These are phyloP conservation scores for Crotalus viridis DNA, from an alignment of 2,113 vertebrate genomes.

Conservation along the genomic window DNA sequence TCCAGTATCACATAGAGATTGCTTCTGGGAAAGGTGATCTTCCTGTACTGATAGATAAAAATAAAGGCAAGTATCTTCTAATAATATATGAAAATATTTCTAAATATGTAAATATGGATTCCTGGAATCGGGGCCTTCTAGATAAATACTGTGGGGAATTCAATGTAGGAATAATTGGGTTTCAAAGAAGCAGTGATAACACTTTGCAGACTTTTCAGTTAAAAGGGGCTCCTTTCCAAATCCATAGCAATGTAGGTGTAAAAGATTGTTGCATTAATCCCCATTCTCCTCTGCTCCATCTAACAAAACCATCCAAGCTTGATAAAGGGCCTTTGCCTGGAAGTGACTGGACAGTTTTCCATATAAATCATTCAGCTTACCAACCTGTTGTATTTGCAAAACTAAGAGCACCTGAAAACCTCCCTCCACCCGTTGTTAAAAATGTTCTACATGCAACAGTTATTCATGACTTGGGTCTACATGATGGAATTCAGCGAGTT, in stretches of 20 bases:
- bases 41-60: conserved; percentile 74
- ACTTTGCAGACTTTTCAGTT: conserved; percentile 65
- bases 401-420: conserved; percentile 70
- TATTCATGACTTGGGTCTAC: conserved; percentile 76
- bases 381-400: conserved; percentile 78
- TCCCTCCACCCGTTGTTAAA: conserved; percentile 63
- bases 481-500: conserved; percentile 77
- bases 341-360: conserved; percentile 78
- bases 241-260: conserved; percentile 70
- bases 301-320: conserved; percentile 76
- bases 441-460: conserved; percentile 71
- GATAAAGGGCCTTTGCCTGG: conserved; percentile 71
- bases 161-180: conserved; percentile 76
- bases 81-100: conserved; percentile 80
- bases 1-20: conserved; percentile 77
- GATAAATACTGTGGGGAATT: conserved; percentile 80
- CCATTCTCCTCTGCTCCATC: conserved; percentile 72
- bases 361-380: conserved; percentile 75
- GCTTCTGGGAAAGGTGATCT: conserved; percentile 78
- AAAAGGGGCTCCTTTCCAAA: conserved; percentile 72
- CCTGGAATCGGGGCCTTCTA: conserved; percentile 78
- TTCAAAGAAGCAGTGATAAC: conserved; percentile 73
- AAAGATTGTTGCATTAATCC: conserved; percentile 78
- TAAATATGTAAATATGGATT: conserved; percentile 78
- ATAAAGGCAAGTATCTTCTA: conserved; percentile 74